Evolutionary conservation across 2,888 invertebrate genomes (phyloP), one percentile per base, ranked within the genome.

Genomic region (Tetranychus piercei): DNA sequence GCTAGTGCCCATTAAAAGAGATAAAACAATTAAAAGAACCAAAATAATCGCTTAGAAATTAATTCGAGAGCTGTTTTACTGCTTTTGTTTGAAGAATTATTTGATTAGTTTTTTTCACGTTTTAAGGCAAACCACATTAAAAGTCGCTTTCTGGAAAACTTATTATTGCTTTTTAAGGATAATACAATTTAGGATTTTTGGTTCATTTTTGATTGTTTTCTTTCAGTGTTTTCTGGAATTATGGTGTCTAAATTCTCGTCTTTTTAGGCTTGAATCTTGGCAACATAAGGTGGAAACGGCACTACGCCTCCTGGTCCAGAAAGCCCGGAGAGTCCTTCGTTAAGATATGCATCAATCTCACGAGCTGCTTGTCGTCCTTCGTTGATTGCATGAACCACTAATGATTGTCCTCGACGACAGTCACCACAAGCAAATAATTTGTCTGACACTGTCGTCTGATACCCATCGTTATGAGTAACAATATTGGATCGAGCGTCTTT

Each of bases 311-410:
- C 97, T 2, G 92, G 89, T 23, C 93, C 94, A 6, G 97, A 94
- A 75, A 99, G 86, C 7, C 88, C 87, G 6, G 94, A 92, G 18
- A 20, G 44, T 6, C 23, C 34, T 55, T 85, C 84, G 72, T 88
- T 88, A 20, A 99, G 87, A 83, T 87, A 90, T 74, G 88, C 85
- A 82, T 99, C 99, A 2, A 97, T 89, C 79, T 93, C 91, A 70
- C 94, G 86, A 18, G 99, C 99, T 9, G 95, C 96, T 84, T 94
- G 96, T n/a, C 99, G 87, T 1, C 99, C 99, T 83, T 99, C 99
- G 0, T 92, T 87, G 78, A 99, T 99, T 23, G 97, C 99, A 93
- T 96, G 97, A 9, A 99, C 99, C 6, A 99, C 95, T 75, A 99
- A 85, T 0, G 96, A 96, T 82, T 99, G 99, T n/a, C 99, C 99